These are phyloP conservation scores for Artibeus jamaicensis DNA, from an alignment of 2,797 vertebrate species.

Conservation along the genomic window DNA sequence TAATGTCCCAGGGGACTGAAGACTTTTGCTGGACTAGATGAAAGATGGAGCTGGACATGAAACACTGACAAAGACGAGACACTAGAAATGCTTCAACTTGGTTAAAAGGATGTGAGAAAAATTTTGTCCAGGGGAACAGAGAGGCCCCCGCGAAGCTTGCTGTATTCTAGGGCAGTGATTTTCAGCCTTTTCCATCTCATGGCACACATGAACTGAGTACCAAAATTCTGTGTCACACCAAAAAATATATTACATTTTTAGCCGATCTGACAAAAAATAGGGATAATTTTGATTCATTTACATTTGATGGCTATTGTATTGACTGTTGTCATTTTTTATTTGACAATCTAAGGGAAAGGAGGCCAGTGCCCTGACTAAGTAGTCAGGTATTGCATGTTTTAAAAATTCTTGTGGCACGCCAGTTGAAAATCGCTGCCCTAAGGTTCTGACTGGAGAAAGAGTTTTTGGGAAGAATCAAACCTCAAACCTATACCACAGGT, in stretches of 20 bases:
- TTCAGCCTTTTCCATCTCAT: background rate
- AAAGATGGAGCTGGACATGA: background rate
- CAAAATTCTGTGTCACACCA: background rate
- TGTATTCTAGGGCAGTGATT: background rate
- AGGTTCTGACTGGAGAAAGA: background rate
- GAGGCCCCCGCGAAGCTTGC: background rate
- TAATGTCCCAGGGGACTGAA: background rate
- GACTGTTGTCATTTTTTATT: background rate
- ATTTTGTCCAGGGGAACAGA: background rate
- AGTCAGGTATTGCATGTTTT: background rate
- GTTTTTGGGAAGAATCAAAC: background rate
- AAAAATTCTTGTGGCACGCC: background rate
- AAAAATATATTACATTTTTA: background rate
- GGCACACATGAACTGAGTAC: background rate
- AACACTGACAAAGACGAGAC: background rate
- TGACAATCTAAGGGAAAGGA: no score
- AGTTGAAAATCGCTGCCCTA: background rate
- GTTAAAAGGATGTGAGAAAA: background rate
- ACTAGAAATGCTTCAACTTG: background rate
- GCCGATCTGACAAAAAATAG: background rate
- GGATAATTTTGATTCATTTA: background rate
- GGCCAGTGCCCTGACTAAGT: no score
- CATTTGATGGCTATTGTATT: background rate
- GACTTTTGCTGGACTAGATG: background rate
- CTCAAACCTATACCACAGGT: background rate